phyloP scores from a whole-genome alignment of 2,888 invertebrate genomes.

The Caenorhabditis imperialis region DNA sequence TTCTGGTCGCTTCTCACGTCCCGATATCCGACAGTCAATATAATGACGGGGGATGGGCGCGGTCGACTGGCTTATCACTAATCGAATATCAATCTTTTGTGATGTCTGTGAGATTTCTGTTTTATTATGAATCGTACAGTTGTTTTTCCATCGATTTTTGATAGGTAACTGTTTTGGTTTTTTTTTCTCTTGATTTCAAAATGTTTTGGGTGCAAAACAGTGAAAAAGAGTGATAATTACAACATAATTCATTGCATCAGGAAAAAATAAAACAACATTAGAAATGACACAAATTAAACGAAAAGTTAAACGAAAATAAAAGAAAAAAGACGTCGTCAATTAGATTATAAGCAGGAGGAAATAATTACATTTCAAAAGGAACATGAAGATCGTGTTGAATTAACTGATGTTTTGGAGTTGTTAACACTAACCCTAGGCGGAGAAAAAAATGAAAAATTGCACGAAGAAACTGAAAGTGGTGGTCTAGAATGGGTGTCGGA shows the following conservation, averaged over 20 bases:
- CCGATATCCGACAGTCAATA: background rate
- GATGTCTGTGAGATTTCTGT: constrained; percentile 1
- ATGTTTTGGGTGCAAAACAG: no score
- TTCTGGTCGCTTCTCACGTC: constrained; percentile 9
- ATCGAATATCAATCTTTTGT: constrained; percentile 21
- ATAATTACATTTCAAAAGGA: constrained; percentile 11
- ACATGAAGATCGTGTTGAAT: constrained; percentile 48
- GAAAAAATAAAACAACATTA: background rate
- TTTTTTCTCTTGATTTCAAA: no score
- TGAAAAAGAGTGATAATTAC: no score
- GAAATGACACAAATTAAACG: constrained; percentile 14
- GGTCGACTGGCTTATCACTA: constrained; percentile 10
- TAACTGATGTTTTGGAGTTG: constrained; percentile 27
- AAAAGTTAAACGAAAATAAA: constrained; percentile 5
- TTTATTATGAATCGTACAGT: no score
- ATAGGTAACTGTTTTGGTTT: no score
- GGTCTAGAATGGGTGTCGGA: constrained; percentile 9
- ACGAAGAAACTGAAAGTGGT: constrained; percentile 12
- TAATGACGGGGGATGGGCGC: constrained; percentile 3
- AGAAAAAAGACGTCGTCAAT: background rate
- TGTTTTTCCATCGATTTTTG: no score
- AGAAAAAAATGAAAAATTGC: constrained; percentile 23
- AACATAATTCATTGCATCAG: constrained; percentile 10
- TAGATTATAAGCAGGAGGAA: background rate
- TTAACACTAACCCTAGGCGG: constrained; percentile 49